A percentile compares a stretch with the other conserved stretches of the same genome.
Evolutionary conservation across 2,113 vertebrate species (phyloP).

Genomic region (Lepisosteus oculatus): DNA sequence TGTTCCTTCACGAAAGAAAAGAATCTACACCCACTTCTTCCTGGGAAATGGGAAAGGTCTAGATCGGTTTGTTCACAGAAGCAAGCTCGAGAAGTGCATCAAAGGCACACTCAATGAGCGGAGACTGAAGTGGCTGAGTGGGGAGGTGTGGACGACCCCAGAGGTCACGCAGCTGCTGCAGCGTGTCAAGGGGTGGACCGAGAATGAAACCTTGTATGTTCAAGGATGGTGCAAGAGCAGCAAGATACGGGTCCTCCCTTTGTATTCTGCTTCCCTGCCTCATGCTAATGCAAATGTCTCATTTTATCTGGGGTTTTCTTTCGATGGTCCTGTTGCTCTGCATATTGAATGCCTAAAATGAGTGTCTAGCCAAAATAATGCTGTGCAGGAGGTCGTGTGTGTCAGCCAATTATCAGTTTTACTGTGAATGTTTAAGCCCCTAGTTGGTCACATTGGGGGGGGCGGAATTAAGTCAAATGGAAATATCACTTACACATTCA

Average conservation of each 20-base stretch:
- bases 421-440: no score
- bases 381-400: no score
- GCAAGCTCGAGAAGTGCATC: constrained; percentile 54
- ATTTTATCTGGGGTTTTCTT: constrained; percentile 52
- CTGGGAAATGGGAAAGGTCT: constrained; percentile 53
- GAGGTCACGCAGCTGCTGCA: constrained; percentile 22
- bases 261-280: constrained; percentile 59
- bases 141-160: constrained; percentile 34
- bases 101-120: constrained; percentile 43
- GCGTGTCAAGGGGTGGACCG: constrained; percentile 52
- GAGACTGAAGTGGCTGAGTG: constrained; percentile 48
- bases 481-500: no score
- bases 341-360: constrained; percentile 22
- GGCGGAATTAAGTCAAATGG: no score
- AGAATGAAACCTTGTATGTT: constrained; percentile 41
- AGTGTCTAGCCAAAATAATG: no score
- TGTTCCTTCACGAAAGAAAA: constrained; percentile 46
- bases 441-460: no score
- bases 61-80: constrained; percentile 52
- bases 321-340: constrained; percentile 57
- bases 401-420: no score
- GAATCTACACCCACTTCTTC: constrained; percentile 55
- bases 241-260: constrained; percentile 48
- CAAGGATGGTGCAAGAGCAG: constrained; percentile 28
- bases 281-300: constrained; percentile 63